Conservation (phyloP, 2,797 vertebrate genomes). For the Helarctos malayanus region DNA sequence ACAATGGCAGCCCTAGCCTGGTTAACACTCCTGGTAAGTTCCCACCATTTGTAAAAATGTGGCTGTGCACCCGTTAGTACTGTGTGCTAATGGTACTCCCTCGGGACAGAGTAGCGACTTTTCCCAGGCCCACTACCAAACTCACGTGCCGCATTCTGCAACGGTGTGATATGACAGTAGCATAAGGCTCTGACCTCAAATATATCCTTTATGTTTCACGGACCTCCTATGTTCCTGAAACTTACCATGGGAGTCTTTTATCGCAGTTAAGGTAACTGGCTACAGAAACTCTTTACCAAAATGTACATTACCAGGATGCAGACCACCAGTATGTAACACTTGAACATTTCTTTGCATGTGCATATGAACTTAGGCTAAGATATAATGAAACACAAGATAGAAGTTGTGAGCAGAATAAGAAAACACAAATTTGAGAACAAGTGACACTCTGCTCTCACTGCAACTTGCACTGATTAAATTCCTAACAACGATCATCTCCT, state of each 20-base stretch:
- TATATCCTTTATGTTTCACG: neutral
- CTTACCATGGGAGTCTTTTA: neutral
- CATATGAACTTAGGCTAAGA: neutral
- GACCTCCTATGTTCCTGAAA: neutral
- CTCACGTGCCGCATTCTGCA: neutral
- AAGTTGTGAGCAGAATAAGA: neutral
- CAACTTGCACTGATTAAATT: neutral
- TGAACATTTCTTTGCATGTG: neutral
- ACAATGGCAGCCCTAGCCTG: neutral
- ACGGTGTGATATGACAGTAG: neutral
- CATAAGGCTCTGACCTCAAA: neutral
- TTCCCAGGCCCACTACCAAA: neutral
- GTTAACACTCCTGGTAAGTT: neutral
- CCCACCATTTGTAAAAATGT: neutral
- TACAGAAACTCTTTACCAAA: neutral
- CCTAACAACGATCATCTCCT: neutral
- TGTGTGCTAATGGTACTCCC: neutral
- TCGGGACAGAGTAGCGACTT: neutral
- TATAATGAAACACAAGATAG: neutral
- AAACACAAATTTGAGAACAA: neutral
- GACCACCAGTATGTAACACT: neutral
- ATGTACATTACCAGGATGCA: neutral
- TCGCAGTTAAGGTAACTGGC: neutral
- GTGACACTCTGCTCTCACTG: neutral
- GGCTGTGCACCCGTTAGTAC: neutral